Evolutionary conservation across 2,797 vertebrate genomes (phyloP), one percentile per base, ranked within the genome.

Genomic region (Hyperoplus immaculatus): DNA sequence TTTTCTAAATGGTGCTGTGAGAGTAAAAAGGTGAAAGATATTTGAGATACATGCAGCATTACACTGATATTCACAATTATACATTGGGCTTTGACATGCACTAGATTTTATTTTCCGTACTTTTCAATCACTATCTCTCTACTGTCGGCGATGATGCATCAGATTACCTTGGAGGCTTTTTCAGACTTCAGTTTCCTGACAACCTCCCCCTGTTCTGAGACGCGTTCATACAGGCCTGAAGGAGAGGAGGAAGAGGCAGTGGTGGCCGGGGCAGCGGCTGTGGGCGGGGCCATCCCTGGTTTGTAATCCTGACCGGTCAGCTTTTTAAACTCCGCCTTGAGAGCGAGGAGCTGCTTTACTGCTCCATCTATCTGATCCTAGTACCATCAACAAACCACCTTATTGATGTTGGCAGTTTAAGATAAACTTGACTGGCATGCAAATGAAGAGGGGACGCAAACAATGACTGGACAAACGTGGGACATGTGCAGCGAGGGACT

Each of bases 261-360:
- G 13, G 69, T 59, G 16, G 72, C 47, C 39, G 88, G 8, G 5
- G 88, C 50, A 18, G 81, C 7, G 4, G 77, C 12, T 41, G 84
- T 36, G n/a, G 93, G 68, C n/a, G 93, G 92, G 72, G 87, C 84
- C 92, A 89, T 93, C 73, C 94, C 94, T 7, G 96, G 95, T 90
- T 97, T 97, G 92, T 97, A 97, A 45, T 97, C 96, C 69, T 96
- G 95, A 87, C 96, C 96, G 3, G 95, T 96, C 75, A 96, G 89
- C 86, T 92, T 93, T 88, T 97, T 97, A 91, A 96, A 97, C 88
- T 97, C 95, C 3, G 93, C 92, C 90, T 98, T 97, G 76, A 96
- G 80, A 67, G 91, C 90, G 83, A 97, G 89, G 89, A 97, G 96
- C 72, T 95, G 88, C 93, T 97, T 95, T 77, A 97, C 95, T 29